Conservation (phyloP, 1,140 invertebrate genomes). For the Nasonia giraulti region DNA sequence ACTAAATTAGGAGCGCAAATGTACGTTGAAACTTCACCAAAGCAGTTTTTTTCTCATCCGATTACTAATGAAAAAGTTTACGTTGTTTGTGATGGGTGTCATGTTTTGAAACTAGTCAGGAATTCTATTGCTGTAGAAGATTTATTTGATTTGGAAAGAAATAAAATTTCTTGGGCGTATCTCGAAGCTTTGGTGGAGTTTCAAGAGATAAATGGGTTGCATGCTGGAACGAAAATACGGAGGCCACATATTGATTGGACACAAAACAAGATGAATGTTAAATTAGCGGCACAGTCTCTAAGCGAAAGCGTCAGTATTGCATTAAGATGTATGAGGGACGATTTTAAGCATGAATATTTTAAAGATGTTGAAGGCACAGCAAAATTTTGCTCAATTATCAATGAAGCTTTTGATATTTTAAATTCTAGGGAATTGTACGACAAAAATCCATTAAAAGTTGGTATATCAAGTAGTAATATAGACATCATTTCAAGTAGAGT, state of each 20-base stretch:
- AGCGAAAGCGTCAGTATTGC: too few species aligned
- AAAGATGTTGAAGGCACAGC: too few species aligned
- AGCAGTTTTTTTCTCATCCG: conserved; percentile 52
- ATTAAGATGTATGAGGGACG: too few species aligned
- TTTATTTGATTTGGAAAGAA: conserved; percentile 43
- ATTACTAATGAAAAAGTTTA: conserved; percentile 49
- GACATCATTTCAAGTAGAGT: too few species aligned
- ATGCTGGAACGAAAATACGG: conserved; percentile 1
- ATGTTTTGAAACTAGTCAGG: conserved; percentile 55
- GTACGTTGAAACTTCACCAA: conserved; percentile 35
- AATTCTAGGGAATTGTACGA: too few species aligned
- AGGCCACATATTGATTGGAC: background rate
- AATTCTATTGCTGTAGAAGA: conserved; percentile 52
- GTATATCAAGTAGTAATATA: too few species aligned
- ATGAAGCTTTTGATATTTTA: too few species aligned
- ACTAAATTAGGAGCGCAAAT: conserved; percentile 53
- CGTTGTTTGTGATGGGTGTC: conserved; percentile 57
- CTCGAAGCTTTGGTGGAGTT: conserved; percentile 50
- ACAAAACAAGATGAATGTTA: conserved; percentile 31
- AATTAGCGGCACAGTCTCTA: conserved; percentile 15
- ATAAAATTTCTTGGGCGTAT: conserved; percentile 38
- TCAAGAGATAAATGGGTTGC: conserved; percentile 39
- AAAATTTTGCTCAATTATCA: too few species aligned
- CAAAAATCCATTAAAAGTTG: too few species aligned
- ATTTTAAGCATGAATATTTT: too few species aligned